phyloP scores from a whole-genome alignment of 2,113 vertebrate genomes.

The Romanogobio albipinnatus region DNA sequence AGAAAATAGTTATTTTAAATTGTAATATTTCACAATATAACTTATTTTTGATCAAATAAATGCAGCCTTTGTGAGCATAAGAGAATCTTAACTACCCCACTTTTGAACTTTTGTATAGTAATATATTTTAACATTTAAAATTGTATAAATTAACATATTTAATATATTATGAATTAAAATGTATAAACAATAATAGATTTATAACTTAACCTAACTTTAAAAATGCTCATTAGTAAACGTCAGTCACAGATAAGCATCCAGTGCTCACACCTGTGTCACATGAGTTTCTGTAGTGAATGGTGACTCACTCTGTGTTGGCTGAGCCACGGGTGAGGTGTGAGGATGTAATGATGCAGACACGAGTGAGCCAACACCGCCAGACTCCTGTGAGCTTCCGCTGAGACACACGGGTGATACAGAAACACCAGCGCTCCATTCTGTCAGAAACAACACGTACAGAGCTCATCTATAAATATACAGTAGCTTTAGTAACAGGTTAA shows the following conservation, averaged over 20 bases:
- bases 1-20: neutral
- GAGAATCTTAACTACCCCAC: neutral
- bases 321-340: conserved; percentile 74
- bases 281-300: neutral
- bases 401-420: conserved; percentile 80
- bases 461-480: neutral
- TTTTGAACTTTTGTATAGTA: neutral
- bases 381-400: conserved; percentile 68
- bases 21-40: neutral
- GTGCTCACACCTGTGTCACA: neutral
- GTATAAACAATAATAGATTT: neutral
- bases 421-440: conserved; percentile 75
- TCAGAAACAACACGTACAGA: conserved; percentile 35
- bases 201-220: neutral
- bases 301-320: conserved; percentile 72
- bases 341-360: conserved; percentile 70
- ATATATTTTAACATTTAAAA: neutral
- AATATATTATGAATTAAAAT: no score
- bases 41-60: neutral
- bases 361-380: conserved; percentile 71
- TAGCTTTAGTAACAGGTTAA: neutral
- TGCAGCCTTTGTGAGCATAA: neutral
- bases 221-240: neutral
- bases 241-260: neutral
- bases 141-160: no score